A percentile compares a stretch with the other conserved stretches of the same genome.
These are phyloP conservation scores for Cataglyphis hispanica DNA, from an alignment of 1,140 invertebrate genomes.

Conservation along the genomic window DNA sequence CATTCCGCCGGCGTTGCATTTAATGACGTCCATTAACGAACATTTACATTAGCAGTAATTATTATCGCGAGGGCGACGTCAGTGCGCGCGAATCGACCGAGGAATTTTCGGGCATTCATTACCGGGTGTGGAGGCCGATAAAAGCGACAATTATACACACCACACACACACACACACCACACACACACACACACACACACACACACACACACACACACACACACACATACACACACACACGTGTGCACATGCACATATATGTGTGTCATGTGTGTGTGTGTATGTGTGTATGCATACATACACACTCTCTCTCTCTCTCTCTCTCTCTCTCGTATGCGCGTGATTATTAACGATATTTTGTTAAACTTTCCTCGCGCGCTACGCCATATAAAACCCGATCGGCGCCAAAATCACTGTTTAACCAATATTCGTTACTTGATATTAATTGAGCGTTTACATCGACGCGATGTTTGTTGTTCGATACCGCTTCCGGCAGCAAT, in stretches of 20 bases:
- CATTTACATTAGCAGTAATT: constrained; percentile 84
- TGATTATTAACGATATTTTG: constrained; percentile 63
- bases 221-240: constrained; percentile 8
- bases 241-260: no score
- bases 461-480: constrained; percentile 59
- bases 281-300: no score
- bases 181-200: no score
- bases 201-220: constrained; percentile 27
- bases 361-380: constrained; percentile 54
- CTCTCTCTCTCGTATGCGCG: constrained; percentile 39
- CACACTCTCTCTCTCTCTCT: not conserved
- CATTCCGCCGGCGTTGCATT: constrained; percentile 83
- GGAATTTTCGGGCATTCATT: constrained; percentile 70
- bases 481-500: constrained; percentile 60
- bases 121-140: constrained; percentile 52
- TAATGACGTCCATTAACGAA: constrained; percentile 85
- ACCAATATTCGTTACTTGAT: constrained; percentile 63
- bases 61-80: constrained; percentile 78
- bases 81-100: constrained; percentile 52
- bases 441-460: constrained; percentile 63
- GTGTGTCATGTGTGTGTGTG: no score
- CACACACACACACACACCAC: not conserved
- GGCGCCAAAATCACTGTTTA: constrained; percentile 60
- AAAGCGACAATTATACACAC: constrained; percentile 59
- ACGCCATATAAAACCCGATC: constrained; percentile 55